These are phyloP conservation scores for Pammene aurita DNA, from an alignment of 2,888 invertebrate species.

Conservation along the genomic window DNA sequence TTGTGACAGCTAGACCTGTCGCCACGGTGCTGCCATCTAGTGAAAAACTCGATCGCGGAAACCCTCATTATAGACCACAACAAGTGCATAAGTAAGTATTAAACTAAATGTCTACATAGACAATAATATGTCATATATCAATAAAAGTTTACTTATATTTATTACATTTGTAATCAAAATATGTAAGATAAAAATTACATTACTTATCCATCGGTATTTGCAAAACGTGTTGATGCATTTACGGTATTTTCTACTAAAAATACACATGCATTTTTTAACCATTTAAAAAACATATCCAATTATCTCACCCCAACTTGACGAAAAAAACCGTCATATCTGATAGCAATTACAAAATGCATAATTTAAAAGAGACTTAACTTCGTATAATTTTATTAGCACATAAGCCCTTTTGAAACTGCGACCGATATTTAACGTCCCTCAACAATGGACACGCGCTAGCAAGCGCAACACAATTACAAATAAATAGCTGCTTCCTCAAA, in stretches of 20 bases:
- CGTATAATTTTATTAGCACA: background rate
- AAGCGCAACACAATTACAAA: constrained; percentile 42
- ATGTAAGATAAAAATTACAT: no score
- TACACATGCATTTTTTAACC: constrained; percentile 10
- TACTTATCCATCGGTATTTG: background rate
- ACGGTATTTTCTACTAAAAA: constrained; percentile 20
- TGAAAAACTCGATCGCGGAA: no score
- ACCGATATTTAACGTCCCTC: constrained; percentile 46
- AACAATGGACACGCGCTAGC: constrained; percentile 59
- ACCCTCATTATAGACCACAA: no score
- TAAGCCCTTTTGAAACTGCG: constrained; percentile 9
- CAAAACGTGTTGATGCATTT: background rate
- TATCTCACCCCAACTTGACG: constrained; percentile 24
- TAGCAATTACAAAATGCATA: constrained; percentile 11
- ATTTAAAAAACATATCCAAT: constrained; percentile 20
- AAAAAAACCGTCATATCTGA: constrained; percentile 38
- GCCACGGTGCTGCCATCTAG: no score
- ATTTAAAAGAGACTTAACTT: constrained; percentile 8
- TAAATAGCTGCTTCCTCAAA: constrained; percentile 47
- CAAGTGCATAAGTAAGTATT: no score
- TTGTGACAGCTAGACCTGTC: no score
- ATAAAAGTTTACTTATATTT: no score
- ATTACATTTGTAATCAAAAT: no score
- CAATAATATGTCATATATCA: no score
- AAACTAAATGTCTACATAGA: no score